A percentile compares a stretch with the other conserved stretches of the same genome.
These are phyloP conservation scores for Prolemur simus DNA, from an alignment of 2,113 vertebrate genomes.

Conservation along the genomic window DNA sequence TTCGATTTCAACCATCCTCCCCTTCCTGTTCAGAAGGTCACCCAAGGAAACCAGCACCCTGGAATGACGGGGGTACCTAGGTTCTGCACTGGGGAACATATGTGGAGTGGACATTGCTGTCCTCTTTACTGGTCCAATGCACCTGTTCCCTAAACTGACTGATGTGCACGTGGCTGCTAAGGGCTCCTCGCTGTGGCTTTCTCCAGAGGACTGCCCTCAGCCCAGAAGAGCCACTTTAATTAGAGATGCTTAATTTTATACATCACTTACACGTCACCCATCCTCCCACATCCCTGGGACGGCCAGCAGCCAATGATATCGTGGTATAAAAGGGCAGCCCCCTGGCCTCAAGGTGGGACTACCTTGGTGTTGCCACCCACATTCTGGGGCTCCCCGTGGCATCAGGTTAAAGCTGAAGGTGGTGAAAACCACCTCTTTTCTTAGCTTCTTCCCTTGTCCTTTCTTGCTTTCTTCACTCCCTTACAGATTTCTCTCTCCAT, in stretches of 20 bases:
- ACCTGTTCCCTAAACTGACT: too few relatives aligned
- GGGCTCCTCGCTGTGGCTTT: neutral
- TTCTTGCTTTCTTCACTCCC: neutral
- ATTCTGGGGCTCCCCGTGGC: neutral
- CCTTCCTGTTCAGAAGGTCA: neutral
- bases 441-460: neutral
- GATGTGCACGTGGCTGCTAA: too few relatives aligned
- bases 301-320: neutral
- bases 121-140: neutral
- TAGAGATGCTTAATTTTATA: neutral
- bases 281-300: rapidly evolving
- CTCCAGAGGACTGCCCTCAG: neutral
- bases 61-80: rapidly evolving
- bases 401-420: neutral
- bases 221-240: neutral
- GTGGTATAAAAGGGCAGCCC: neutral
- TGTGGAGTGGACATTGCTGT: neutral
- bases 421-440: neutral
- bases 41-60: neutral
- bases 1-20: neutral
- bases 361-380: neutral
- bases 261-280: neutral
- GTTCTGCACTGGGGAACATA: neutral
- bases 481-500: neutral
- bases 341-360: neutral